Evolutionary conservation across 2,888 invertebrate genomes (phyloP).

Genomic region (Mongoloraphidia duomilia): DNA sequence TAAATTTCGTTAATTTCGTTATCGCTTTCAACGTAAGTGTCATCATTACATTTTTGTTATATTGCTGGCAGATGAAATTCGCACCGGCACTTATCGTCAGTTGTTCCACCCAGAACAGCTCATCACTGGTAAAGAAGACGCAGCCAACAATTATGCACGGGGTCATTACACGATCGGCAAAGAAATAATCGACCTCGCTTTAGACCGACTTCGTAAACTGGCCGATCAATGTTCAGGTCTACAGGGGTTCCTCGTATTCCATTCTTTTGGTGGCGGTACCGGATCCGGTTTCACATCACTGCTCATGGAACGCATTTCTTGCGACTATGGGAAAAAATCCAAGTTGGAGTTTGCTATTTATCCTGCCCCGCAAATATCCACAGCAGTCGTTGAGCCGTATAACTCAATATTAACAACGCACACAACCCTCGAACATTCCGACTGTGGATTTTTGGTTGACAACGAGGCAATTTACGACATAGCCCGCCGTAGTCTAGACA

Average conservation of each 20-base stretch:
- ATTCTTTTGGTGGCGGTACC: slow-evolving; percentile 44
- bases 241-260: slow-evolving; percentile 47
- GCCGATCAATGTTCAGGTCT: slow-evolving; percentile 41
- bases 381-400: slow-evolving; percentile 35
- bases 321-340: slow-evolving; percentile 52
- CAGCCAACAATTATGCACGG: slow-evolving; percentile 53
- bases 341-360: slow-evolving; percentile 52
- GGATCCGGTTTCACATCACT: slow-evolving; percentile 50
- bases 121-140: slow-evolving; percentile 55
- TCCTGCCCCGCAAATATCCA: slow-evolving; percentile 42
- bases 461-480: slow-evolving; percentile 38
- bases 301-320: slow-evolving; percentile 47
- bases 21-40: too few species aligned
- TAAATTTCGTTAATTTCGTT: too few species aligned
- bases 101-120: slow-evolving; percentile 54
- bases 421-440: slow-evolving; percentile 46
- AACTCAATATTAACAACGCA: slow-evolving; percentile 48
- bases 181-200: slow-evolving; percentile 40
- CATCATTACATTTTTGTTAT: too few species aligned
- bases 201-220: slow-evolving; percentile 38
- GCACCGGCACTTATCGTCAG: slow-evolving; percentile 42
- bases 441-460: slow-evolving; percentile 46
- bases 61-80: slow-evolving; percentile 31
- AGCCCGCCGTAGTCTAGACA: slow-evolving; percentile 41
- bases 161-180: slow-evolving; percentile 52